A percentile compares a stretch with the other conserved stretches of the same genome.
Conservation (phyloP, 2,113 vertebrate species). For the Himantopus leucocephalus region DNA sequence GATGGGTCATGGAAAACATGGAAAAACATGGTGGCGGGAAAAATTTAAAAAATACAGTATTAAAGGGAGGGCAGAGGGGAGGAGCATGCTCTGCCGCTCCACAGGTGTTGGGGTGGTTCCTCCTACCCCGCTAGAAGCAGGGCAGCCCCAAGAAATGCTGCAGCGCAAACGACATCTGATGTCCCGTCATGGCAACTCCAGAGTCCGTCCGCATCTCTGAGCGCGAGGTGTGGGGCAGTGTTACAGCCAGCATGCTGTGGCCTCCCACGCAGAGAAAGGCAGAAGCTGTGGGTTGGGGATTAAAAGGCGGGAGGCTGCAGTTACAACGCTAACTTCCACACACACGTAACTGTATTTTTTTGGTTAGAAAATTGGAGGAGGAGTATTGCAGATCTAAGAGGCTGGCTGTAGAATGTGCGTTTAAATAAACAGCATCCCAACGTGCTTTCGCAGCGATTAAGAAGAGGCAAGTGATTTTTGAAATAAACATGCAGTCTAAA, state of each 20-base stretch:
- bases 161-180: rapidly evolving
- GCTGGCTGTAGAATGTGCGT: not conserved
- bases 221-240: not conserved
- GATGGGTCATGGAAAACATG: not conserved
- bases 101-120: not conserved
- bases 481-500: not conserved
- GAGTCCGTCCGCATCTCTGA: not conserved
- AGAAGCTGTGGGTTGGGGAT: not conserved
- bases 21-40: too few species aligned
- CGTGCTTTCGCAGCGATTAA: not conserved
- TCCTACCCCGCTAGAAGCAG: not conserved
- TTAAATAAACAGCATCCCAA: not conserved
- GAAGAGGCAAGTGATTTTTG: not conserved
- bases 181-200: too few species aligned
- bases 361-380: not conserved
- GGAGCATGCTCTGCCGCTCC: not conserved
- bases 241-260: not conserved
- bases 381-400: not conserved
- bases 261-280: not conserved
- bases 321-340: not conserved
- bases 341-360: rapidly evolving
- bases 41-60: not conserved
- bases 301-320: not conserved
- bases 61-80: not conserved
- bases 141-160: not conserved